phyloP scores from a whole-genome alignment of 2,113 vertebrate species.

The Pholis gunnellus region DNA sequence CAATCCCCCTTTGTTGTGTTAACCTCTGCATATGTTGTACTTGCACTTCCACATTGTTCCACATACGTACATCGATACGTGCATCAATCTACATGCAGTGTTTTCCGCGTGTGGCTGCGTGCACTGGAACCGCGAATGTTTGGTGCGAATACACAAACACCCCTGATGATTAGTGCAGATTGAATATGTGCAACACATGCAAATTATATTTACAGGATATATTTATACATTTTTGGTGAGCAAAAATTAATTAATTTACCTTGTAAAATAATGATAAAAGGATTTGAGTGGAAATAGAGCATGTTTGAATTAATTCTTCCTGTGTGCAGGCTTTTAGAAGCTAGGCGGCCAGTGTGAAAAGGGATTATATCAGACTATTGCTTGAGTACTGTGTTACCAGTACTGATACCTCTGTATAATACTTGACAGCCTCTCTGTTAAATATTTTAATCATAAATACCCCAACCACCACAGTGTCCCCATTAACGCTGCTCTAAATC shows the following conservation, averaged over 20 bases:
- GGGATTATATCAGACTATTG: slow-evolving; percentile 58
- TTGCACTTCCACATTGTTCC: not conserved
- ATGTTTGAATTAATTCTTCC: slow-evolving; percentile 37
- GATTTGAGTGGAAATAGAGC: slow-evolving; percentile 50
- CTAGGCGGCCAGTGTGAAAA: slow-evolving; percentile 45
- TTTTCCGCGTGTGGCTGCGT: not conserved
- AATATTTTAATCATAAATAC: slow-evolving; percentile 72
- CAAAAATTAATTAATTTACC: slow-evolving; percentile 16
- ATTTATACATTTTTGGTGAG: not conserved
- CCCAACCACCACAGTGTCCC: slow-evolving; percentile 49
- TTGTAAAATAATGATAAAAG: slow-evolving; percentile 35
- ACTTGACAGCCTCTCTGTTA: slow-evolving; percentile 51
- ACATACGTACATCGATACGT: not conserved
- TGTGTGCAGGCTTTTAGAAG: slow-evolving; percentile 38
- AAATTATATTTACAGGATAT: not conserved
- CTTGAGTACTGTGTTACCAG: slow-evolving; percentile 38
- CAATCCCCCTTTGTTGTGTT: not conserved
- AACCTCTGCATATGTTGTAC: not conserved
- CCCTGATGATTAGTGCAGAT: not conserved
- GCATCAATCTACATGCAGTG: not conserved
- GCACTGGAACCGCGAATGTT: not conserved
- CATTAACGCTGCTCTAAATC: slow-evolving; percentile 65
- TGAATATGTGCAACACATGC: slow-evolving; percentile 1
- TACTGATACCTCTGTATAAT: slow-evolving; percentile 58
- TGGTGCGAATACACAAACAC: not conserved